These are phyloP conservation scores for human DNA, from an alignment of 2,113 vertebrate species.

Conservation along the genomic window GRCh38 chr18:24676001-24676500, in stretches of 20 bases:
- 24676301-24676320: not conserved
- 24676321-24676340: not conserved
- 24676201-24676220: not conserved
- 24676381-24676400: not conserved
- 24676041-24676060: not conserved
- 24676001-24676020: not conserved
- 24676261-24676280: conserved; percentile 8
- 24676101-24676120: not conserved
- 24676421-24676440: not conserved
- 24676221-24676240: not conserved
- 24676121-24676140: not conserved
- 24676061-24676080: not conserved
- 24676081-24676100: not conserved
- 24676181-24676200: not conserved
- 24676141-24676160: not conserved
- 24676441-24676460: not conserved
- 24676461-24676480: conserved; percentile 19
- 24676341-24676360: not conserved
- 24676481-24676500: not conserved
- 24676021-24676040: not conserved
- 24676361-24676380: not conserved
- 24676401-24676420: conserved; percentile 2
- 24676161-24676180: not conserved
- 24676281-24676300: not conserved
- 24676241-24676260: not conserved